A percentile compares a stretch with the other conserved stretches of the same genome.
Conservation (phyloP, 2,888 invertebrate genomes). For the Tuta absoluta region DNA sequence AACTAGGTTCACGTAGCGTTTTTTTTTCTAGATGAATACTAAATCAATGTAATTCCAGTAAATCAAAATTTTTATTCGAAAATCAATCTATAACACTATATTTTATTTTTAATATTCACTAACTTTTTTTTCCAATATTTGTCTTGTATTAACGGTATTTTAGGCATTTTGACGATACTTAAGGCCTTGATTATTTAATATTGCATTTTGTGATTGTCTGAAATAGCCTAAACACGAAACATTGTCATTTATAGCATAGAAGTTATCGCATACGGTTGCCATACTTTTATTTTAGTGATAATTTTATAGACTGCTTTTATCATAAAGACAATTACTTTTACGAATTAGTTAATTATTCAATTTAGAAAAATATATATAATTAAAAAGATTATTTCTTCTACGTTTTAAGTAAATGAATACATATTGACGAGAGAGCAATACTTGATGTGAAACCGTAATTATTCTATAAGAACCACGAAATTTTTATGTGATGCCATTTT, state of each 20-base stretch:
- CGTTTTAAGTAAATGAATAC: slow-evolving; percentile 3
- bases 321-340: slow-evolving; percentile 18
- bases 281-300: slow-evolving; percentile 6
- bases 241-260: slow-evolving; percentile 4
- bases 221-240: neutral
- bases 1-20: no score
- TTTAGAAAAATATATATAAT: slow-evolving; percentile 9
- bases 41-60: no score
- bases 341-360: slow-evolving; percentile 1
- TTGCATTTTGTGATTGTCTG: neutral
- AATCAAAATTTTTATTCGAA: no score
- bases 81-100: no score
- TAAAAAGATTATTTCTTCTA: neutral
- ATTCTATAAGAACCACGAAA: neutral
- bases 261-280: neutral
- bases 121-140: no score
- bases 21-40: no score
- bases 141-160: no score
- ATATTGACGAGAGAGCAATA: neutral
- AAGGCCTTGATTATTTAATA: neutral
- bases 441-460: neutral
- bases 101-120: no score
- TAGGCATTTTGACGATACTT: no score
- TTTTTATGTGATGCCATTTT: neutral
- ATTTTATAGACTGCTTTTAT: slow-evolving; percentile 17